phyloP scores from a whole-genome alignment of 2,888 invertebrate genomes.

The Mimumesa dahlbomi region DNA sequence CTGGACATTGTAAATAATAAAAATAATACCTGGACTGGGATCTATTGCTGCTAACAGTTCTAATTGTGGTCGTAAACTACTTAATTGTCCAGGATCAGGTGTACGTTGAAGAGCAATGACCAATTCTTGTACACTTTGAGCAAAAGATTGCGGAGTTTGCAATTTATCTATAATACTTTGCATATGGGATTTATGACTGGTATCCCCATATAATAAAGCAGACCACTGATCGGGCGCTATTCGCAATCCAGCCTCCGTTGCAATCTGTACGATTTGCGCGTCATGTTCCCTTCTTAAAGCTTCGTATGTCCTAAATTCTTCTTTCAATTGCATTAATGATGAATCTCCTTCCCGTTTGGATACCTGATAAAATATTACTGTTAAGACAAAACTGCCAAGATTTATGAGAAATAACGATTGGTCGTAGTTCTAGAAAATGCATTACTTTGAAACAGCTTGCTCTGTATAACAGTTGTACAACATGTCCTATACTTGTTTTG shows the following conservation, averaged over 20 bases:
- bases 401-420: not conserved
- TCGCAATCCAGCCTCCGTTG: conserved; percentile 96
- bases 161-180: conserved; percentile 95
- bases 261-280: conserved; percentile 99
- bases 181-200: conserved; percentile 98
- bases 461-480: conserved; percentile 97
- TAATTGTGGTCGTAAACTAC: conserved; percentile 88
- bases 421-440: conserved; percentile 26
- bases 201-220: conserved; percentile 96
- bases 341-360: conserved; percentile 98
- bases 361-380: conserved; percentile 82
- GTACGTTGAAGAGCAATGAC: conserved; percentile 94
- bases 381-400: not conserved
- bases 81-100: conserved; percentile 90
- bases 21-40: conserved; percentile 86
- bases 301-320: conserved; percentile 97
- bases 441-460: conserved; percentile 98
- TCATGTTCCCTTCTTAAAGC: conserved; percentile 96
- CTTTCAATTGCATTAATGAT: conserved; percentile 98
- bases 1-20: not conserved
- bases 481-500: conserved; percentile 99
- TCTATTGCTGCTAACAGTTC: conserved; percentile 94
- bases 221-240: conserved; percentile 99
- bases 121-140: conserved; percentile 94
- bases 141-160: conserved; percentile 96